Conservation (phyloP, 2,797 vertebrate species). For the Hyperoplus lanceolatus region DNA sequence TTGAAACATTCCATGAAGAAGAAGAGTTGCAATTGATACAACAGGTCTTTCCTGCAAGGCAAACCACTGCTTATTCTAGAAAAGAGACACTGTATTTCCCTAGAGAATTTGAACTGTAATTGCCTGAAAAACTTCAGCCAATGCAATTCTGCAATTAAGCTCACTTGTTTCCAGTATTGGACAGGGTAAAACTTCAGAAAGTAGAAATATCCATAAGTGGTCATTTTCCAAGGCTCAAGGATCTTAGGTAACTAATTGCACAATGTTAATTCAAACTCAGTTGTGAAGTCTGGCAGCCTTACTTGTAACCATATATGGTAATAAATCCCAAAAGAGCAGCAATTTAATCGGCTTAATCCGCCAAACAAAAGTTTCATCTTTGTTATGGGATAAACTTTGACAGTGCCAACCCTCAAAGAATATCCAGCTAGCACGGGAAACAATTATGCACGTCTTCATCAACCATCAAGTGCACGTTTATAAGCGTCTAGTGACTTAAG, state of each 20-base stretch:
- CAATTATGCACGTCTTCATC: constrained; percentile 30
- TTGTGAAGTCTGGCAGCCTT: constrained; percentile 16
- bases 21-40: constrained; percentile 1
- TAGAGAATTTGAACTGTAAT: constrained; percentile 6
- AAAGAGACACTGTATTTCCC: background rate
- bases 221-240: constrained; percentile 33
- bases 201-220: constrained; percentile 25
- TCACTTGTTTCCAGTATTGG: constrained; percentile 16
- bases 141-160: constrained; percentile 10
- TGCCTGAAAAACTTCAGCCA: constrained; percentile 20
- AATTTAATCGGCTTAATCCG: no score
- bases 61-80: background rate
- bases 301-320: constrained; percentile 29
- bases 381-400: constrained; percentile 30
- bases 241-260: constrained; percentile 38
- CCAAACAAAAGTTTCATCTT: constrained; percentile 5
- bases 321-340: constrained; percentile 3
- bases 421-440: constrained; percentile 7
- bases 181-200: constrained; percentile 11
- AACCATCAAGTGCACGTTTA: constrained; percentile 46
- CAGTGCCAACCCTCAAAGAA: constrained; percentile 21
- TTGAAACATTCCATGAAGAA: background rate
- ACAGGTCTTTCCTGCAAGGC: constrained; percentile 2
- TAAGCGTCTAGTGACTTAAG: constrained; percentile 43
- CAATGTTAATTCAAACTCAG: constrained; percentile 35